Evolutionary conservation across 1,140 invertebrate species (phyloP).

Genomic region (Neuroterus valhalla): DNA sequence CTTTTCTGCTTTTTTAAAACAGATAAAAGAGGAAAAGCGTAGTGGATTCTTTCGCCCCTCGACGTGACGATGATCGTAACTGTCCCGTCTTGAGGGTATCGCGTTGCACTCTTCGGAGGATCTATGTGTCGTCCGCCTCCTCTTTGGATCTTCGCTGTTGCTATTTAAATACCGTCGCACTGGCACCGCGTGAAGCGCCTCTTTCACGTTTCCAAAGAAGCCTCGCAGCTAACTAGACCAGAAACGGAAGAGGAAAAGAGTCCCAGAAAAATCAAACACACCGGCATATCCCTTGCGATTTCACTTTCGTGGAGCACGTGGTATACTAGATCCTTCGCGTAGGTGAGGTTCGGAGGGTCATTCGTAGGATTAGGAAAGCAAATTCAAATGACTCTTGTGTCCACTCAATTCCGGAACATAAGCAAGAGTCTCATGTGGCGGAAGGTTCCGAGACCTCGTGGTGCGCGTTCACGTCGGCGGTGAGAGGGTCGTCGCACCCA

Average conservation of each 20-base stretch:
- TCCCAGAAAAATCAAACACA: not conserved
- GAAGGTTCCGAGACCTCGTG: slow-evolving; percentile 4
- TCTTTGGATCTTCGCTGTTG: slow-evolving; percentile 34
- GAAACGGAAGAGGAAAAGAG: not conserved
- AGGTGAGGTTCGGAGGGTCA: not conserved
- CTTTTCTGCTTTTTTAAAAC: slow-evolving; percentile 13
- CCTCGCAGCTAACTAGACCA: not conserved
- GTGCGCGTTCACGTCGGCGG: not conserved
- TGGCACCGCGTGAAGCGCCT: slow-evolving; percentile 32
- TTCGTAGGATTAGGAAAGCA: too few relatives aligned
- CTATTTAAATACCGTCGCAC: slow-evolving; percentile 49
- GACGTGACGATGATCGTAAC: slow-evolving; percentile 28
- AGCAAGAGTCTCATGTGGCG: not conserved
- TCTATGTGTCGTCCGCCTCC: slow-evolving; percentile 33
- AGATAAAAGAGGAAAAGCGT: slow-evolving; percentile 4
- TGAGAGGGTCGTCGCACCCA: slow-evolving; percentile 66
- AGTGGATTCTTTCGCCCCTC: slow-evolving; percentile 38
- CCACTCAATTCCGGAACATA: not conserved
- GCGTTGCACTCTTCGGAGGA: slow-evolving; percentile 55
- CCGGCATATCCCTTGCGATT: not conserved
- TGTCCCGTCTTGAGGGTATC: slow-evolving; percentile 46
- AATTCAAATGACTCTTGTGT: too few relatives aligned
- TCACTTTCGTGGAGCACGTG: not conserved
- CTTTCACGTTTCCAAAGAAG: slow-evolving; percentile 20
- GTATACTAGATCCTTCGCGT: not conserved